Percentiles rank a stretch among this genome's conserved stretches.
Evolutionary conservation across 2,888 invertebrate genomes (phyloP).

Genomic region (Drosophila kuntzei): DNA sequence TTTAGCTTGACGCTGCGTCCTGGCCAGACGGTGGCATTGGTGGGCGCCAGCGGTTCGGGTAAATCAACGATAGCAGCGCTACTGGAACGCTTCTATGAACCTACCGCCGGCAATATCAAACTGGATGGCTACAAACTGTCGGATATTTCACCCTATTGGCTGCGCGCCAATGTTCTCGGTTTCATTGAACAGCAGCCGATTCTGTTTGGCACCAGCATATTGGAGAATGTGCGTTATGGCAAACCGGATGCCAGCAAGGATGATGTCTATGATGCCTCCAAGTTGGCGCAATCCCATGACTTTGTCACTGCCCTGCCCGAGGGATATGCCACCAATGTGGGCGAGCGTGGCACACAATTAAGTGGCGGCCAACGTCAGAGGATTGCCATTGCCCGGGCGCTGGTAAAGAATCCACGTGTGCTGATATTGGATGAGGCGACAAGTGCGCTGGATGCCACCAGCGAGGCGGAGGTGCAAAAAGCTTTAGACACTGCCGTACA

Average conservation of each 20-base stretch:
- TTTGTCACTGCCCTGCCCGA: conserved; percentile 93
- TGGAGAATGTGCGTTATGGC: conserved; percentile 98
- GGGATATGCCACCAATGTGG: conserved; percentile 94
- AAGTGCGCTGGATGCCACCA: conserved; percentile 96
- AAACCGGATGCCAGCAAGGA: conserved; percentile 89
- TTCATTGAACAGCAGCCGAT: conserved; percentile 97
- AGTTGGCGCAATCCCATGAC: conserved; percentile 95
- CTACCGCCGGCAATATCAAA: conserved; percentile 83
- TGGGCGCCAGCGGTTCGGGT: conserved; percentile 96
- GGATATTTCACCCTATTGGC: conserved; percentile 89
- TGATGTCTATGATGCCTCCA: conserved; percentile 92
- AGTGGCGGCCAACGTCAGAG: conserved; percentile 98
- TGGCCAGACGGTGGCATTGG: conserved; percentile 96
- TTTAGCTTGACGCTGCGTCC: conserved; percentile 93
- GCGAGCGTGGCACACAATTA: conserved; percentile 95
- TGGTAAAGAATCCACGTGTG: conserved; percentile 95
- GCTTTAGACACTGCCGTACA: conserved; percentile 93
- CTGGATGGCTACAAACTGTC: conserved; percentile 84
- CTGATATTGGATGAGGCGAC: conserved; percentile 98
- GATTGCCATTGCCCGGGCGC: conserved; percentile 96
- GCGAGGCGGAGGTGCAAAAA: conserved; percentile 95
- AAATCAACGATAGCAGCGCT: conserved; percentile 97
- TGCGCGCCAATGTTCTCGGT: conserved; percentile 93
- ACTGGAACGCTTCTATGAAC: conserved; percentile 91
- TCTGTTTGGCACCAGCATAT: conserved; percentile 95